Base-by-base conservation (phyloP, 2,888 invertebrate genomes). In the Drosophila antonietae region DNA sequence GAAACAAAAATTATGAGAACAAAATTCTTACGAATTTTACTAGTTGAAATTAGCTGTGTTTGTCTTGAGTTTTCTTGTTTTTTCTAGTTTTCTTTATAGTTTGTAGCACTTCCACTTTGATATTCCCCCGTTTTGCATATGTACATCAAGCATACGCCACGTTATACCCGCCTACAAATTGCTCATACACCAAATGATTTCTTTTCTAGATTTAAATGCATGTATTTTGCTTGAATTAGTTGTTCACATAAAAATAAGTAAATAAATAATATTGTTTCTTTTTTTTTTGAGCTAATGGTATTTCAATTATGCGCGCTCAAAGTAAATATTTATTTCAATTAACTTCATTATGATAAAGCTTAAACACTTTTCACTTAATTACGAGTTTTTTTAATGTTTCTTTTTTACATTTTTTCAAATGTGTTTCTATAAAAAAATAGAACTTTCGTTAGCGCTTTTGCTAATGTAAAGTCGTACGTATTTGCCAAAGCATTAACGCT, bases 61-160 rank as follows among this genome's bases (percentile, higher is more conserved):
- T 70, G 41, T 15, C 47, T 43, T 79, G 56, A 56, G 39, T 31
- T 59, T 56, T 52, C 14, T 39, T 39, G 44, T 60, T 62, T 59
- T 59, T 53, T n/a, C 63, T 56, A 56, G 58, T 58, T 62, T 62
- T 43, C 31, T 44, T 28, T 28, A 28, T 28, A 28, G 55, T 61
- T 66, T n/a, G 68, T 83, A 81, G 79, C 37, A 33, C 28, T 6
- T 28, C 6, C 62, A 75, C 67, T 69, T 75, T 18, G 51, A 18
- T 51, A 12, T 71, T 47, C 44, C 18, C 63, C 14, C 28, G 6
- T 37, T 35, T 53, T 62, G 69, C 68, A 72, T 78, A 41, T 70
- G 73, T 74, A 77, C 18, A 73, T 76, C 66, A 69, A 64, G 69
- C 80, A 79, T 79, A 77, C 77, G 77, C 57, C 68, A 64, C 52